Evolutionary conservation across 2,888 invertebrate species (phyloP), one percentile per base, ranked within the genome.

Genomic region (Sinhomidia bicolor): DNA sequence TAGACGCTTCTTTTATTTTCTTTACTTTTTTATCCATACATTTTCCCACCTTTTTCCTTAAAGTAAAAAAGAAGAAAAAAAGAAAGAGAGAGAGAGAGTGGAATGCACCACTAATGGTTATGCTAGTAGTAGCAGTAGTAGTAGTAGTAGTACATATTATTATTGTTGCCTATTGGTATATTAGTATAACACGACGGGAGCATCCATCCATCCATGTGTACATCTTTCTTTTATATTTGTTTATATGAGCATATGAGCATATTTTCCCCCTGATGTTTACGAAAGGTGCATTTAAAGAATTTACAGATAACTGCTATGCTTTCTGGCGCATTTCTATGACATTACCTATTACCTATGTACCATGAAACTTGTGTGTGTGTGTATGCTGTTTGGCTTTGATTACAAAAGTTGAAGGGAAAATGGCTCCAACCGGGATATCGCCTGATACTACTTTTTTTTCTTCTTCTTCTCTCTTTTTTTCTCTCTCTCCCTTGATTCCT

Each of bases 351-450:
- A 74, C 86, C 86, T 81, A 80, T 80, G 71, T 74, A 57, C 71
- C 68, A 83, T 81, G 68, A 82, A 88, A 82, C 47, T 78, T n/a
- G n/a, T n/a, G n/a, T n/a, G n/a, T n/a, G n/a, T n/a, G n/a, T 83
- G 78, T 68, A 79, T 88, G 44, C 83, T 71, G 79, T 80, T 84
- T 83, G 88, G 71, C 83, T 88, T 84, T 88, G 85, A 89, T 89
- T 89, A 81, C 74, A 76, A 89, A 89, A 89, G 89, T 89, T 89
- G 89, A 89, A 47, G 84, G 76, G 20, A n/a, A 89, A 89, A 89
- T 89, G 89, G 89, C 85, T 26, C 80, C 74, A 65, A 84, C 89
- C 81, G 85, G 89, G 85, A 85, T 89, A 81, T 89, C 89, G 81
- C 85, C 84, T 78, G 23, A 10, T 44, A 60, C 54, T 54, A 29